Conservation (phyloP, 2,797 vertebrate species). For the Champsocephalus esox region DNA sequence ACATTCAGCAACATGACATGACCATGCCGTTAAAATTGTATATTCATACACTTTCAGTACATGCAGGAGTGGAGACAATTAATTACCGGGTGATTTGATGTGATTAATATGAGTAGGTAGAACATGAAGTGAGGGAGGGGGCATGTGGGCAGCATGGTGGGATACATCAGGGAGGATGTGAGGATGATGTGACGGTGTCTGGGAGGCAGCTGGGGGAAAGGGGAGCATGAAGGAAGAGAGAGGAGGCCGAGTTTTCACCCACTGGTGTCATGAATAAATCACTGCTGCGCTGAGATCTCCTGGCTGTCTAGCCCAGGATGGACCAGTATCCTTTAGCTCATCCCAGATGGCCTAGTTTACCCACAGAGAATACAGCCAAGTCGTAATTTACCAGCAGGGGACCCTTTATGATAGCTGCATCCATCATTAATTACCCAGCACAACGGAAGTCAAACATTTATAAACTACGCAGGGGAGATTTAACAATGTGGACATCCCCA, state of each 20-base stretch:
- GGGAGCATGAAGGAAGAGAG: constrained; percentile 39
- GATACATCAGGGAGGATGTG: constrained; percentile 46
- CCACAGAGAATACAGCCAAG: constrained; percentile 62
- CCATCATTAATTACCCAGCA: constrained; percentile 65
- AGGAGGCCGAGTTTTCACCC: constrained; percentile 63
- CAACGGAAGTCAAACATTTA: constrained; percentile 46
- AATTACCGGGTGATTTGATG: constrained; percentile 52
- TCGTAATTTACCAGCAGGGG: constrained; percentile 71
- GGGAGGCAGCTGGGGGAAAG: constrained; percentile 44
- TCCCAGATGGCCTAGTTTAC: constrained; percentile 74
- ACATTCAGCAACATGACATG: background rate
- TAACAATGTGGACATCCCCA: constrained; percentile 41
- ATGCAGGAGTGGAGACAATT: constrained; percentile 37
- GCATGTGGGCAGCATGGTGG: constrained; percentile 45
- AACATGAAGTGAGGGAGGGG: constrained; percentile 37
- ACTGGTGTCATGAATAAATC: constrained; percentile 82
- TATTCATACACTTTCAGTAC: constrained; percentile 14
- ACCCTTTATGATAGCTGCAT: constrained; percentile 70
- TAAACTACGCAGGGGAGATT: constrained; percentile 20
- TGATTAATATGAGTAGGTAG: constrained; percentile 70
- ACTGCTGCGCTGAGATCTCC: constrained; percentile 64
- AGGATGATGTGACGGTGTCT: constrained; percentile 65
- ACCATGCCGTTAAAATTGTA: constrained; percentile 8
- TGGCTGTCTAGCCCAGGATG: constrained; percentile 57
- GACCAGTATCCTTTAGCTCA: constrained; percentile 62